Evolutionary conservation across 2,888 invertebrate genomes (phyloP), one percentile per base, ranked within the genome.

Genomic region (Plusia festucae): DNA sequence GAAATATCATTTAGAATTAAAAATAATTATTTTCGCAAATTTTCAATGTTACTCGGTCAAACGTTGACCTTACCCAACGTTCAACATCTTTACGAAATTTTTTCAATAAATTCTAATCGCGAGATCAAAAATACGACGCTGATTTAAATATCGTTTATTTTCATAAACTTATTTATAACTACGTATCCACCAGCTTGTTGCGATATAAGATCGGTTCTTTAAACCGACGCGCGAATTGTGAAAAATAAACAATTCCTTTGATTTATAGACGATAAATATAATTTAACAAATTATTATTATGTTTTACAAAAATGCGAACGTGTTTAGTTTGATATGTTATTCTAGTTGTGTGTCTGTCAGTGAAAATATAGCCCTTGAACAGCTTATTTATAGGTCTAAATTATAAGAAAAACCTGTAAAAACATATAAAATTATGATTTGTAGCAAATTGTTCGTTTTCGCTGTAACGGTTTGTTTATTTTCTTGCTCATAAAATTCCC

Each of bases 361-460:
- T 22, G 24, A 3, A 49, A 72, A 49, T 16, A 9, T 16, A 66
- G 68, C 82, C 80, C 82, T 82, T 82, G 72, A 69, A 68, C 40
- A 58, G 55, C 54, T 56, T 46, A 65, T 67, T 60, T 32, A 22
- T n/a, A 24, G 52, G 15, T 61, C 20, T 20, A 24, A 79, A 71
- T 59, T 63, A 75, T 70, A 40, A 15, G 34, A 18, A 20, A 64
- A 82, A 65, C 68, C 67, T 76, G 73, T 79, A 53, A 59, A 70
- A 79, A 82, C 64, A 73, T 61, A 70, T 70, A 53, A 76, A 73
- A 68, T 51, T 79, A 72, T 74, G 74, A 72, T 72, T 72, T 74
- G 64, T 68, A 24, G 58, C 53, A 46, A 51, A 65, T 61, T 67
- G 53, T 72, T 60, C 53, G 69, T 61, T 64, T 66, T 61, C 56